Conservation (phyloP, 2,113 vertebrate species). For the Campylomormyrus numenius region DNA sequence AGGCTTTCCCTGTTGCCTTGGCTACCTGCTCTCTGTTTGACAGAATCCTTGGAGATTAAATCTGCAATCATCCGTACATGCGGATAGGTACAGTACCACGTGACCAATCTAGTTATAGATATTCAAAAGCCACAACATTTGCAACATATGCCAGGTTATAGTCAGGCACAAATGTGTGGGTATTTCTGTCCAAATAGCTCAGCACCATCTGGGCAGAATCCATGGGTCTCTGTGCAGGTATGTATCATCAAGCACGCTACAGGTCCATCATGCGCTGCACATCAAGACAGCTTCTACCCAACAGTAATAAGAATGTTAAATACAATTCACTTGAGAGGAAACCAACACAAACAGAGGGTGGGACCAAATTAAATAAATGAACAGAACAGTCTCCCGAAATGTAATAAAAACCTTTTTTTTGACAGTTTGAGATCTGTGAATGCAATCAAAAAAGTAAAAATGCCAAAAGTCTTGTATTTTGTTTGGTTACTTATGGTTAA, state of each 20-base stretch:
- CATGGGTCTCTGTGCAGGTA: background rate
- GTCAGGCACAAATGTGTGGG: background rate
- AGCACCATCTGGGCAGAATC: background rate
- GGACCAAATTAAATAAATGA: no score
- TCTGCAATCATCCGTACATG: background rate
- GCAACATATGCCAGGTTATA: background rate
- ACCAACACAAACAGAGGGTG: background rate
- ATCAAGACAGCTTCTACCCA: background rate
- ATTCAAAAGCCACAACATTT: background rate
- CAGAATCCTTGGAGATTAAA: background rate
- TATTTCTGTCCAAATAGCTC: background rate
- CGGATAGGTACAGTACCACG: background rate
- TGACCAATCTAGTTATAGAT: background rate
- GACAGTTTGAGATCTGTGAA: no score
- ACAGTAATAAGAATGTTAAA: background rate
- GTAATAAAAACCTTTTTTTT: no score
- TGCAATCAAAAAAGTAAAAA: no score
- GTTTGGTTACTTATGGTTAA: no score
- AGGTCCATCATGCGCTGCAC: background rate
- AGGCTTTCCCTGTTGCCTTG: background rate
- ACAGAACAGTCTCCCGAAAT: no score
- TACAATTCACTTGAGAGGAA: background rate
- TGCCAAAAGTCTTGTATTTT: no score
- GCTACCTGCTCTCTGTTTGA: background rate
- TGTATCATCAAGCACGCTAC: background rate